phyloP scores from a whole-genome alignment of 2,113 vertebrate genomes.

The Tonatia bakeri region DNA sequence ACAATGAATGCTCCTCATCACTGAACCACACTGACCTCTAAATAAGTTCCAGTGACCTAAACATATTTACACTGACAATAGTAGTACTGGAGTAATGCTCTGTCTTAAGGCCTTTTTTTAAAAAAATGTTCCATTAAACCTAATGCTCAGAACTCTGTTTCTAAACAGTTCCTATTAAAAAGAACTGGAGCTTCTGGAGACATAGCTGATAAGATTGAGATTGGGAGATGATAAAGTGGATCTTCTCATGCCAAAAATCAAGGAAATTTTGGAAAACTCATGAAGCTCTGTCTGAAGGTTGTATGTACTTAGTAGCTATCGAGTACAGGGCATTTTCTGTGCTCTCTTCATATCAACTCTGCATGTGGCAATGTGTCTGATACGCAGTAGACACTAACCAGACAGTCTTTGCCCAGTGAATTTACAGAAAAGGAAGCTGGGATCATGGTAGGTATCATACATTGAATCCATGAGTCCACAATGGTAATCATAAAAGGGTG shows the following conservation, averaged over 20 bases:
- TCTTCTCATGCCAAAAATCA: neutral
- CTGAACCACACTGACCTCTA: neutral
- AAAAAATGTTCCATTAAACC: neutral
- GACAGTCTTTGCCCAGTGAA: neutral
- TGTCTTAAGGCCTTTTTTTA: neutral
- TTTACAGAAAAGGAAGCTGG: neutral
- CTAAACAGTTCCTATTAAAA: neutral
- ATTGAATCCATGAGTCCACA: neutral
- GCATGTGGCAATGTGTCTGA: rapidly evolving
- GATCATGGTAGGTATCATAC: neutral
- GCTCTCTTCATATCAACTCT: neutral
- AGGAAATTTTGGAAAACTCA: neutral
- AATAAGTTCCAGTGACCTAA: neutral
- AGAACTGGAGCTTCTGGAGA: neutral
- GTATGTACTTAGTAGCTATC: neutral
- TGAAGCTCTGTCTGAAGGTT: neutral
- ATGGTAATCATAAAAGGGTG: neutral
- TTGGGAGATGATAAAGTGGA: neutral
- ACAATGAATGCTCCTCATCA: neutral
- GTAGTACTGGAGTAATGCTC: neutral
- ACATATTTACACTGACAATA: neutral
- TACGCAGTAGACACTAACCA: neutral
- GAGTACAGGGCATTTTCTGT: neutral
- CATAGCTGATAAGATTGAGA: neutral
- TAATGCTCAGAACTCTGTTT: neutral